Conservation (phyloP, 2,888 invertebrate species). For the Dicranocentrus wangi region DNA sequence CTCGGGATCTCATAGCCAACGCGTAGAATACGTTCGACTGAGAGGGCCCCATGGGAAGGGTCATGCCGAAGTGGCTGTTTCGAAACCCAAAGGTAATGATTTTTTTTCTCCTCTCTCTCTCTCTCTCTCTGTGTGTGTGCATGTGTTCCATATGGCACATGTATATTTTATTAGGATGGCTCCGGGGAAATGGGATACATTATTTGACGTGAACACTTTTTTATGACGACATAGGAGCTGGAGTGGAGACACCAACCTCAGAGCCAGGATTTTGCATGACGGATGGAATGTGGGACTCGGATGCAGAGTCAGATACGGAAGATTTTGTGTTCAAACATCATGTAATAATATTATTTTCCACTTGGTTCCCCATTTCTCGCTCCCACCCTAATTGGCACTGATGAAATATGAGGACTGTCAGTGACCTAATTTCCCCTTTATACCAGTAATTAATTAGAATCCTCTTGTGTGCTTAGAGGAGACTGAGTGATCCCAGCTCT, state of each 20-base stretch:
- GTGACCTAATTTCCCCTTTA: constrained; percentile 4
- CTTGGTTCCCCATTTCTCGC: not conserved
- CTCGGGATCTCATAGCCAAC: constrained; percentile 82
- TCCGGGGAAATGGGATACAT: no score
- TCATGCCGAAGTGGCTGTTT: constrained; percentile 96
- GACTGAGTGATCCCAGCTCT: constrained; percentile 94
- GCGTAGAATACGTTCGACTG: constrained; percentile 98
- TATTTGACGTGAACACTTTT: no score
- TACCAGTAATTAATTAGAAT: constrained; percentile 16
- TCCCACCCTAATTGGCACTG: not conserved
- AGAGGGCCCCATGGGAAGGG: constrained; percentile 97
- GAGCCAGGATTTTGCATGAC: constrained; percentile 90
- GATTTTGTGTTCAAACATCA: constrained; percentile 88
- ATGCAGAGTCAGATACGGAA: constrained; percentile 91
- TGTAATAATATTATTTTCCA: constrained; percentile 75
- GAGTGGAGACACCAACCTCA: constrained; percentile 94
- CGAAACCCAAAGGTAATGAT: constrained; percentile 84
- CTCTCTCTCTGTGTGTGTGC: constrained; percentile 7
- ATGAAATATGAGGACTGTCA: constrained; percentile 22
- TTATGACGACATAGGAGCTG: constrained; percentile 83
- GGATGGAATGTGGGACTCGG: constrained; percentile 88
- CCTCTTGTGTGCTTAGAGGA: constrained; percentile 78
- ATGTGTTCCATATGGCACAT: no score
- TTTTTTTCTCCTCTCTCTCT: constrained; percentile 1
- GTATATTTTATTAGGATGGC: not conserved